Percentiles rank a stretch among this genome's conserved stretches.
Conservation (phyloP, 2,888 invertebrate genomes). For the Cheilosia vernalis region DNA sequence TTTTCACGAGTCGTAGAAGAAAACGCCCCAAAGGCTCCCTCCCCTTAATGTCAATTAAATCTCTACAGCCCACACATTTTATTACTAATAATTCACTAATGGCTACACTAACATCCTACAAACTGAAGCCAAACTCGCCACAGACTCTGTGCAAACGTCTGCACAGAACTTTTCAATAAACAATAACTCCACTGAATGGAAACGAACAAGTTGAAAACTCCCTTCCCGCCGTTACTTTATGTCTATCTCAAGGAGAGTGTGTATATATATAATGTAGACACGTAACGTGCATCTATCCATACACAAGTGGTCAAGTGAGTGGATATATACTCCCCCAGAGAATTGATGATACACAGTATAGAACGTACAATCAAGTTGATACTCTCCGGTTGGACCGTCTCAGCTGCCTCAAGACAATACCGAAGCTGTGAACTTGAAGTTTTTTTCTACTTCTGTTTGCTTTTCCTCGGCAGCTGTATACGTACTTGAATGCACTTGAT, state of each 20-base stretch:
- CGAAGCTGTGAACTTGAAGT: constrained; percentile 32
- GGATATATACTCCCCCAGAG: constrained; percentile 5
- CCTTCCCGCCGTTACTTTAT: constrained; percentile 20
- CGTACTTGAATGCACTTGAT: constrained; percentile 12
- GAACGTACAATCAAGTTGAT: constrained; percentile 46
- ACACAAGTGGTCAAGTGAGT: constrained; percentile 41
- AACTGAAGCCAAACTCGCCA: constrained; percentile 13
- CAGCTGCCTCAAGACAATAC: constrained; percentile 6
- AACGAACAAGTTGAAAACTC: constrained; percentile 48
- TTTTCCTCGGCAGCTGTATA: neutral
- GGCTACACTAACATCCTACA: constrained; percentile 34
- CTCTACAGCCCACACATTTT: constrained; percentile 39
- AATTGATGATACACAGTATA: constrained; percentile 1
- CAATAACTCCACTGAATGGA: constrained; percentile 58
- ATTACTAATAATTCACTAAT: constrained; percentile 46
- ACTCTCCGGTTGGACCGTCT: constrained; percentile 1
- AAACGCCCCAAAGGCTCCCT: neutral
- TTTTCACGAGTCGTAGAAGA: neutral
- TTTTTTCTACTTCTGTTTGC: constrained; percentile 7
- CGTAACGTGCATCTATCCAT: constrained; percentile 2
- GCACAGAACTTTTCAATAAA: constrained; percentile 64
- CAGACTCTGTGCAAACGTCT: constrained; percentile 30
- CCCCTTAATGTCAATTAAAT: constrained; percentile 55
- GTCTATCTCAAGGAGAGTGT: constrained; percentile 13
- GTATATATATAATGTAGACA: neutral